These are phyloP conservation scores for Anneissia japonica DNA, from an alignment of 35 echinoderm and acorn worm species.

Conservation along the genomic window DNA sequence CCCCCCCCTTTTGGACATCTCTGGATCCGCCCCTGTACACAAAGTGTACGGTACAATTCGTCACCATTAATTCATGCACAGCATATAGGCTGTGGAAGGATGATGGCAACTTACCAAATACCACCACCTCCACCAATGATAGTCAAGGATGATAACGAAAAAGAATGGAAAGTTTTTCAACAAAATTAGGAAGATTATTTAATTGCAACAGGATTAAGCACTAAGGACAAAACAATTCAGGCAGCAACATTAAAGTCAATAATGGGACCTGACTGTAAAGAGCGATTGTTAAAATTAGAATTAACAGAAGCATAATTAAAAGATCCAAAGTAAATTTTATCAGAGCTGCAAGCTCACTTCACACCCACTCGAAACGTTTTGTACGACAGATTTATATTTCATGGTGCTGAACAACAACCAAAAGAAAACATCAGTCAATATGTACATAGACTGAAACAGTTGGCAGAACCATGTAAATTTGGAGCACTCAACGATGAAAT, in stretches of 20 bases:
- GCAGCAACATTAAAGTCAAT: not conserved
- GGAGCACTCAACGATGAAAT: conserved; percentile 15
- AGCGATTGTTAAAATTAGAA: not conserved
- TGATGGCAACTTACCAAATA: no score
- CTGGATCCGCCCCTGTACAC: no score
- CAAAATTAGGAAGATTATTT: not conserved
- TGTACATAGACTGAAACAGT: conserved; percentile 4
- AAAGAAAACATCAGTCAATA: conserved; percentile 28
- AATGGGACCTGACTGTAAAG: not conserved
- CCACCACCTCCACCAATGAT: not conserved
- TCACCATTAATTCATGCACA: no score
- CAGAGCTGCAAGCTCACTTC: conserved; percentile 17
- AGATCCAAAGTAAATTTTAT: not conserved
- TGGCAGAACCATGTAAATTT: conserved; percentile 28
- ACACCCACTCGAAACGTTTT: conserved; percentile 12
- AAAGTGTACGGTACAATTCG: no score
- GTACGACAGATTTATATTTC: conserved; percentile 28
- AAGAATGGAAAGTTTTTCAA: not conserved
- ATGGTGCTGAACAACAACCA: not conserved
- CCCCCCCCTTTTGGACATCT: no score
- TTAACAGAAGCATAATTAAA: not conserved
- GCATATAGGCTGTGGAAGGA: no score
- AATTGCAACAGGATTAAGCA: not conserved
- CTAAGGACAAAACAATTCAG: not conserved
- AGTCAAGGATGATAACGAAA: not conserved